Base-by-base conservation (phyloP, 2,797 vertebrate species). In the Tamandua tetradactyla region DNA sequence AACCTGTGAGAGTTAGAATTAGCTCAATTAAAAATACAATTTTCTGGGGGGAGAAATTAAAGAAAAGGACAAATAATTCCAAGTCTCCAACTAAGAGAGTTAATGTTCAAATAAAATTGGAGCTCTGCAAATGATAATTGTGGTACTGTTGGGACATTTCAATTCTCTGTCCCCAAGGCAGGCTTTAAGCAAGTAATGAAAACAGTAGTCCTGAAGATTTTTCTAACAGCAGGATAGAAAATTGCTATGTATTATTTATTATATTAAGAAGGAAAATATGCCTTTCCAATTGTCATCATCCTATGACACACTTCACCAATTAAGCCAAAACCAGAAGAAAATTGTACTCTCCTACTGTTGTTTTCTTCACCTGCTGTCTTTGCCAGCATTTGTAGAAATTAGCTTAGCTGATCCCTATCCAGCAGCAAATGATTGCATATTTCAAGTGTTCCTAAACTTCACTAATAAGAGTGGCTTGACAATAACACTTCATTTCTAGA, bases 251-350 rank as follows among this genome's bases (percentile, higher is more conserved):
- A 62, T 94, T 84, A 92, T 87, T 81, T 87, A 91, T 75, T 91
- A 72, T 95, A 49, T 78, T 95, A 86, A 91, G 86, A 96, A 96
- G 94, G 94, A 69, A 94, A 94, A 78, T 92, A 80, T 76, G 47
- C 81, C 22, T 94, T 93, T 87, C 74, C 44, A 80, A 30, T 92
- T 92, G 91, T 94, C 71, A 68, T 89, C 75, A 87, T 64, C 80
- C 30, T 72, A 80, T 91, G 86, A 83, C 68, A 90, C 47, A 89
- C 44, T 91, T 94, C 64, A 95, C 44, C 52, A 90, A 71, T 81
- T 94, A 96, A 95, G 83, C 47, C 8, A 47, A 87, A 93, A 44
- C 32, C 40, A 93, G 69, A 87, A 85, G 79, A 80, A 94, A 94
- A 81, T 95, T 12, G 7, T 57, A 74, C 87, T 74, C 42, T 89